These are phyloP conservation scores for Aurelia sp. DNA, from an alignment of 30 jellyfish, hydroid and myxozoan genomes.

Conservation along the genomic window DNA sequence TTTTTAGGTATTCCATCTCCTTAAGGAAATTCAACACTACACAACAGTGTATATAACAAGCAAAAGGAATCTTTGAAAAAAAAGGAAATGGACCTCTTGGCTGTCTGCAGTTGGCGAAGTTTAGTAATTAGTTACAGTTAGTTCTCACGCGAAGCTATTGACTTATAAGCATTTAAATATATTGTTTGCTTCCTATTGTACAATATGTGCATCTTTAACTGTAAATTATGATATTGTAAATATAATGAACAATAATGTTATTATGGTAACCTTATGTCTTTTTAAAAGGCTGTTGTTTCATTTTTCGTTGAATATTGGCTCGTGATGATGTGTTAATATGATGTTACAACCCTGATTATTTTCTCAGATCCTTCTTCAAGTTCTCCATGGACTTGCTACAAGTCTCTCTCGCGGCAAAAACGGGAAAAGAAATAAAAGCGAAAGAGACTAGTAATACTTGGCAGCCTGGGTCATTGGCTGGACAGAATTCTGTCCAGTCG, in stretches of 20 bases:
- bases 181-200: neutral
- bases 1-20: no score
- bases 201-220: constrained; percentile 20
- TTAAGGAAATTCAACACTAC: no score
- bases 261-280: constrained; percentile 46
- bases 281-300: constrained; percentile 47
- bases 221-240: constrained; percentile 61
- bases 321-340: no score
- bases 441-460: no score
- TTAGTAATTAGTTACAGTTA: neutral
- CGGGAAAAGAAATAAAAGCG: no score
- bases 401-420: no score
- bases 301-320: neutral
- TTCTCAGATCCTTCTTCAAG: neutral
- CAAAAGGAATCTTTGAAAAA: no score
- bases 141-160: neutral
- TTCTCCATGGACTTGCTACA: no score
- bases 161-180: neutral
- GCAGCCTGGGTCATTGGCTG: no score
- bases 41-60: no score
- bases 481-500: no score
- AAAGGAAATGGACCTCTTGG: neutral
- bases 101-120: neutral
- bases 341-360: no score
- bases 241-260: constrained; percentile 22